Evolutionary conservation across 2,113 vertebrate genomes (phyloP).

Genomic region (Anolis sagrei): DNA sequence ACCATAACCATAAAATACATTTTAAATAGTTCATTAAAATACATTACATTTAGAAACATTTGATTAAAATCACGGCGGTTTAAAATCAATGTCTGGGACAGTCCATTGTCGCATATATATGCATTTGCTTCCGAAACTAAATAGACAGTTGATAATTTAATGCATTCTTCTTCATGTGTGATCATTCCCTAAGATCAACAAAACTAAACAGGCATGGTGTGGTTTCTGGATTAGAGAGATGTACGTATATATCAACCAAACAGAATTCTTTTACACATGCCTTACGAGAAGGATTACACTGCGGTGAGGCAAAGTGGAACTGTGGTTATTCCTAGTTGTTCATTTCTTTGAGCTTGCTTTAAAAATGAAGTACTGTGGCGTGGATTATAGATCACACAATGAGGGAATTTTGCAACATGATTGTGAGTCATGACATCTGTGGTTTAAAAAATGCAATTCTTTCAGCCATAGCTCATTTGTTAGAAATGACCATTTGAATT

Average conservation of each 20-base stretch:
- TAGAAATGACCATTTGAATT: slow-evolving; percentile 21
- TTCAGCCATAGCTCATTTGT: slow-evolving; percentile 28
- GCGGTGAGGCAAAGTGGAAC: slow-evolving; percentile 47
- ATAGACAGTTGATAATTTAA: not conserved
- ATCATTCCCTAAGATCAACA: not conserved
- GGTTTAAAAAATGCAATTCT: slow-evolving; percentile 35
- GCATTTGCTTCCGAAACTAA: not conserved
- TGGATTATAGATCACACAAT: slow-evolving; percentile 59
- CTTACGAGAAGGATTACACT: slow-evolving; percentile 45
- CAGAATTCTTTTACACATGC: slow-evolving; percentile 33
- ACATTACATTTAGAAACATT: too few species aligned
- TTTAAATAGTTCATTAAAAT: too few species aligned
- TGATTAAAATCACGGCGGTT: too few species aligned
- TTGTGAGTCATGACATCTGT: slow-evolving; percentile 6
- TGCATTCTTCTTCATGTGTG: not conserved
- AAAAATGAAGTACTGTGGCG: slow-evolving; percentile 33
- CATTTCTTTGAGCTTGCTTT: slow-evolving; percentile 44
- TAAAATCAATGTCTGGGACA: too few species aligned
- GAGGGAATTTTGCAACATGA: slow-evolving; percentile 18
- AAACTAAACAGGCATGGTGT: not conserved
- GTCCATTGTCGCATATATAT: too few species aligned
- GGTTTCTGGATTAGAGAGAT: not conserved
- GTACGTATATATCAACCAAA: not conserved
- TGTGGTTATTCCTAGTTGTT: slow-evolving; percentile 51
- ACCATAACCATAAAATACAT: too few species aligned